Conservation (phyloP, 2,888 invertebrate species). For the Omphaloscelis lunosa region DNA sequence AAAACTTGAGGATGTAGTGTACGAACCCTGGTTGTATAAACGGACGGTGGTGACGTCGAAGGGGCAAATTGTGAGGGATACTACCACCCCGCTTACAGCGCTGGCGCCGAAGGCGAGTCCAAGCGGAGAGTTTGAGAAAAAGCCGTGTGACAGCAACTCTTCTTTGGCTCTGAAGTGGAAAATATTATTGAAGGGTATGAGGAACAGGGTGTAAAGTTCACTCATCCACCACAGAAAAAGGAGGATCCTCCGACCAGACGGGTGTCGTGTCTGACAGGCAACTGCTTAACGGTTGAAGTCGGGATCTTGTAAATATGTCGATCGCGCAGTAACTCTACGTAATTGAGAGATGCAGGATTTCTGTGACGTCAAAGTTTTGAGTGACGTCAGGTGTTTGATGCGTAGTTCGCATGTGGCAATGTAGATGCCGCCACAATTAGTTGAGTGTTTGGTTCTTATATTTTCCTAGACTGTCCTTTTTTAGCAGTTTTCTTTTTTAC, state of each 20-base stretch:
- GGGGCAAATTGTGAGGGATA: conserved; percentile 95
- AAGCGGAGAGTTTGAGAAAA: conserved; percentile 80
- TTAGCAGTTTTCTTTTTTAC: neutral
- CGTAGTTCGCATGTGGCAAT: too few relatives aligned
- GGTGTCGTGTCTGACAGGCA: too few relatives aligned
- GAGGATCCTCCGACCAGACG: too few relatives aligned
- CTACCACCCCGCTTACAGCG: conserved; percentile 94
- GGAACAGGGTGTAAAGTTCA: too few relatives aligned
- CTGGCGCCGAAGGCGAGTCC: conserved; percentile 91
- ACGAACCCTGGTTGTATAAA: conserved; percentile 96
- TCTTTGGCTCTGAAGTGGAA: conserved; percentile 81
- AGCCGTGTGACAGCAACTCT: conserved; percentile 76
- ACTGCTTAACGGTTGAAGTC: too few relatives aligned
- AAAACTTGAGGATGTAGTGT: conserved; percentile 50
- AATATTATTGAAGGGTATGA: conserved; percentile 17
- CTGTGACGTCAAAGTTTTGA: too few relatives aligned
- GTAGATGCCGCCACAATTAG: neutral
- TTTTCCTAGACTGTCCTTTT: conserved; percentile 17
- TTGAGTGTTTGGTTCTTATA: conserved; percentile 27
- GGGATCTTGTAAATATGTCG: too few relatives aligned
- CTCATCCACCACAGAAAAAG: too few relatives aligned
- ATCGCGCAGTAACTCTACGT: too few relatives aligned
- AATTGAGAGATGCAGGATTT: too few relatives aligned
- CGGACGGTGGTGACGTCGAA: conserved; percentile 97
- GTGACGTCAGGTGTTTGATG: too few relatives aligned